Evolutionary conservation across 2,888 invertebrate genomes (phyloP), one percentile per base, ranked within the genome.

Genomic region (Zelleria hepariella): DNA sequence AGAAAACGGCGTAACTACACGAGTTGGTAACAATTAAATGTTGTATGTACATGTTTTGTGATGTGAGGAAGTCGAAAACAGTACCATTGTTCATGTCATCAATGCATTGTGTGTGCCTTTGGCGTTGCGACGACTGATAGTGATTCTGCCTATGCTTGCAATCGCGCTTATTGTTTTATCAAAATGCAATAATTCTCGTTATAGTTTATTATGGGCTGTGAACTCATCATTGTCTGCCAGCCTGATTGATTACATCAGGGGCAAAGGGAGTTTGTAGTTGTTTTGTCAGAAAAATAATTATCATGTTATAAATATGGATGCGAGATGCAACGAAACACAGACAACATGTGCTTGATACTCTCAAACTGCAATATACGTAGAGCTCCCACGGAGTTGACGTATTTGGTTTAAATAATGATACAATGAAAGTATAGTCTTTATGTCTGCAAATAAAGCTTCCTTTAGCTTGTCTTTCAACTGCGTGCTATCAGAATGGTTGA

Each of bases 61-160:
- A 58, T 26, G 57, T 23, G 53, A 61, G 63, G 63, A 63, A 63
- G 63, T 52, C 53, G 49, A 32, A 56, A 47, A 15, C 58, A 60
- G 55, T 26, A 24, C 60, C 60, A 62, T 62, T 62, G 62, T 62
- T 58, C 56, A 26, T 56, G 60, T 55, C 62, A 58, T 52, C 55
- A 48, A 58, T 52, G 58, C 60, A 60, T 62, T 56, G 60, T 58
- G 60, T 58, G 53, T 58, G 49, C 52, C 52, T 59, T 58, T 52
- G 58, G 32, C 20, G 48, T 53, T 42, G 49, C 48, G 51, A 32
- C 48, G 51, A 57, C 57, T 18, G 49, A 59, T 60, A 62, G 60
- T 48, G 59, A 60, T 58, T 59, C 32, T 42, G 58, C 54, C 54
- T 57, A 49, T 59, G 42, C n/a, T 55, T 8, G 32, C 32, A 42